A percentile compares a stretch with the other conserved stretches of the same genome.
phyloP scores from a whole-genome alignment of 2,113 vertebrate species.

The Clarias gariepinus region DNA sequence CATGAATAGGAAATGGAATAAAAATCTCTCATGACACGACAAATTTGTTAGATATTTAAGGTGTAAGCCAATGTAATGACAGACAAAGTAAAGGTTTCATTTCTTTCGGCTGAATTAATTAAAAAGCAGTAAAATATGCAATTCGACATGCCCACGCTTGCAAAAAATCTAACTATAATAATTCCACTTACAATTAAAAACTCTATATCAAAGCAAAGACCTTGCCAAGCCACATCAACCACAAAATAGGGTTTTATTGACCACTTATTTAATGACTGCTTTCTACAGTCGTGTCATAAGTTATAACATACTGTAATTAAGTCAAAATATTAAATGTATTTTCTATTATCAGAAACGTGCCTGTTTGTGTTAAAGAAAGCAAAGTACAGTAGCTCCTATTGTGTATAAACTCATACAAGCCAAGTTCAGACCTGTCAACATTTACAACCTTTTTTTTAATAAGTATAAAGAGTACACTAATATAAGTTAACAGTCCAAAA shows the following conservation, averaged over 20 bases:
- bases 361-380: background rate
- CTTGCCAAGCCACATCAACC: background rate
- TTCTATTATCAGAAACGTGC: background rate
- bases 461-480: background rate
- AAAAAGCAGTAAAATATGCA: background rate
- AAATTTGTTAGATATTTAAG: background rate
- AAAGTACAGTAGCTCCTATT: background rate
- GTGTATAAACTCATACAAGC: background rate
- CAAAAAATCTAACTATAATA: background rate
- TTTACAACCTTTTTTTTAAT: background rate
- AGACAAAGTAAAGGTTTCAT: background rate
- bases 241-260: background rate
- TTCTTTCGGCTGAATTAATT: background rate
- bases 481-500: background rate
- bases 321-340: background rate
- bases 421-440: background rate
- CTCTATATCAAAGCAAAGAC: background rate
- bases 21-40: background rate
- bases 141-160: background rate
- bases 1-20: background rate
- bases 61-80: no score
- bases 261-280: background rate
- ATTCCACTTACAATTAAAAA: background rate
- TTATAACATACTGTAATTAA: no score
- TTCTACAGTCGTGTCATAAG: background rate